Conservation (phyloP, 2,797 vertebrate species). For the Rhynchotus rufescens region DNA sequence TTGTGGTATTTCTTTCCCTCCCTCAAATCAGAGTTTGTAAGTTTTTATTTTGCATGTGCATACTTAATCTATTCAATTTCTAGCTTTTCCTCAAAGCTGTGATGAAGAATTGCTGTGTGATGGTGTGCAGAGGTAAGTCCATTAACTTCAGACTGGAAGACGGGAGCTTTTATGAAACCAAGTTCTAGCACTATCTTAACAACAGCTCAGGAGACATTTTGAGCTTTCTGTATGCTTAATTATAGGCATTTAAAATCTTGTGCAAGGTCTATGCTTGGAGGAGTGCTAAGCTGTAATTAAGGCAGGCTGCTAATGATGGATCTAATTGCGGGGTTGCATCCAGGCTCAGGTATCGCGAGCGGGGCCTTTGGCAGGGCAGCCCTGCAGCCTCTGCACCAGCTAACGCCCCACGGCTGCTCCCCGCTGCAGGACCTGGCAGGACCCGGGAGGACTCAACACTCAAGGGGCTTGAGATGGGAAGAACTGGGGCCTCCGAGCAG, state of each 20-base stretch:
- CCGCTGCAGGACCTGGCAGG: too few species aligned
- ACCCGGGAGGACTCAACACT: too few species aligned
- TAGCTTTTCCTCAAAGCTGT: not conserved
- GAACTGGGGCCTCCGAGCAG: not conserved
- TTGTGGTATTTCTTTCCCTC: not conserved
- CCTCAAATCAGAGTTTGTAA: not conserved
- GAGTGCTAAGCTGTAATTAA: slow-evolving; percentile 50
- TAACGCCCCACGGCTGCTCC: not conserved
- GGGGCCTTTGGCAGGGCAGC: not conserved
- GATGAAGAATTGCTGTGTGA: not conserved
- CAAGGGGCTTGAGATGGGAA: not conserved
- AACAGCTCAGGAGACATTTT: not conserved
- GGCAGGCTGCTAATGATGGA: not conserved
- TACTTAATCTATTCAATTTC: not conserved
- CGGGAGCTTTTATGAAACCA: not conserved
- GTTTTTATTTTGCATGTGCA: not conserved
- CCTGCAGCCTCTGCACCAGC: slow-evolving; percentile 8
- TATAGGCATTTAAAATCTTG: slow-evolving; percentile 34
- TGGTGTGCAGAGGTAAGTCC: not conserved
- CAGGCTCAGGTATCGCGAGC: not conserved
- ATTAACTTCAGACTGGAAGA: not conserved
- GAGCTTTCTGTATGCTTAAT: slow-evolving; percentile 34
- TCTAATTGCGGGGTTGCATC: slow-evolving; percentile 38
- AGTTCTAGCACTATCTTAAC: not conserved
- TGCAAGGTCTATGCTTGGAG: slow-evolving; percentile 21